phyloP scores from a whole-genome alignment of 2,113 vertebrate genomes.

The Sitta europaea region DNA sequence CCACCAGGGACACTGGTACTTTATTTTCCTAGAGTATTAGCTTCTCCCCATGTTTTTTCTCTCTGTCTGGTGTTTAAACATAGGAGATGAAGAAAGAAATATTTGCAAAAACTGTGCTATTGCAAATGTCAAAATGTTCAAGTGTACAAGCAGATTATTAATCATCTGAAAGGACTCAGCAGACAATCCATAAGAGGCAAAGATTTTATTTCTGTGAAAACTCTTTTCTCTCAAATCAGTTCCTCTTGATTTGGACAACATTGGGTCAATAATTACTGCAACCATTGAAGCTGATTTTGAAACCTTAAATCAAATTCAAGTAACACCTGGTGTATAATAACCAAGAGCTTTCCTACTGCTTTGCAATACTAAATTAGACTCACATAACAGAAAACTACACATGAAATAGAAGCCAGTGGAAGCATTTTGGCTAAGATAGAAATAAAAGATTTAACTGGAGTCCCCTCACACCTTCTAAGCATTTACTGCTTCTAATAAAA shows the following conservation, averaged over 20 bases:
- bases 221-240: neutral
- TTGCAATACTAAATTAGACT: neutral
- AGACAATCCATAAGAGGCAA: neutral
- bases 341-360: neutral
- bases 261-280: neutral
- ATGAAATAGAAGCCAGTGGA: neutral
- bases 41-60: neutral
- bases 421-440: neutral
- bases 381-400: neutral
- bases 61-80: neutral
- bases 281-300: neutral
- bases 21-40: neutral
- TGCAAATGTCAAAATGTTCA: slow-evolving; percentile 1
- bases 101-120: neutral
- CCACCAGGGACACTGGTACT: neutral
- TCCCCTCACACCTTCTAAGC: neutral
- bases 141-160: neutral
- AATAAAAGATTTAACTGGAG: neutral
- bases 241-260: neutral
- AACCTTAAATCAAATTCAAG: neutral
- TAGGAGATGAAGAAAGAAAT: neutral
- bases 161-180: neutral
- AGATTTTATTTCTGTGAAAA: neutral
- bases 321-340: neutral
- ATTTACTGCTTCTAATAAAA: neutral